These are phyloP conservation scores for Bovichtus variegatus DNA, from an alignment of 2,797 vertebrate species.

Conservation along the genomic window DNA sequence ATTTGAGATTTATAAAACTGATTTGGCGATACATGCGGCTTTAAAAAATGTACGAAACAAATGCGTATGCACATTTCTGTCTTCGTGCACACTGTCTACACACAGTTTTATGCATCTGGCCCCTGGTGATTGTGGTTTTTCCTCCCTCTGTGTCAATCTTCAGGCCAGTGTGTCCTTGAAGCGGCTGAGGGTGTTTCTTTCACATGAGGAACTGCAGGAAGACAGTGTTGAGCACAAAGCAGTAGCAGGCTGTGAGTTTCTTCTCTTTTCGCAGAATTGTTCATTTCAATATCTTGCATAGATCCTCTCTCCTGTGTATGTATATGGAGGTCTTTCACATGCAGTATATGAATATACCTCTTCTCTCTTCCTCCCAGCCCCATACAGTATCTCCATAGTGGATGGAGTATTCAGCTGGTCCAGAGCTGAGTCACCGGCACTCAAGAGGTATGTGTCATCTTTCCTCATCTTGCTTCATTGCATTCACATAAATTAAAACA, in stretches of 20 bases:
- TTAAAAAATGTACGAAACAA: too few species aligned
- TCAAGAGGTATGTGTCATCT: constrained; percentile 82
- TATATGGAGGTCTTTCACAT: not conserved
- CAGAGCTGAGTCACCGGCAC: constrained; percentile 85
- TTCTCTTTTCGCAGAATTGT: not conserved
- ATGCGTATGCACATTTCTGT: not conserved
- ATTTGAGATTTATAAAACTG: not conserved
- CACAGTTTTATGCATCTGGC: not conserved
- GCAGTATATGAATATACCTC: not conserved
- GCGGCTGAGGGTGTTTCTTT: constrained; percentile 93
- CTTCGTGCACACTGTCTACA: not conserved
- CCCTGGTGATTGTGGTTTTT: not conserved
- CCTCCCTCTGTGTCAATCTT: not conserved
- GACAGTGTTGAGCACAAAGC: constrained; percentile 86
- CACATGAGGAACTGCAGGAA: constrained; percentile 93
- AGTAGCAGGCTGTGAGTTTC: constrained; percentile 81
- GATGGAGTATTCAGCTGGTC: constrained; percentile 94
- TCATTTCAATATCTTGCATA: not conserved
- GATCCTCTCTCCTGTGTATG: not conserved
- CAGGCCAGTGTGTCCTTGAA: constrained; percentile 96
- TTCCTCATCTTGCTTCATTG: not conserved
- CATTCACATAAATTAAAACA: not conserved
- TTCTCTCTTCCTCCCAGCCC: constrained; percentile 72
- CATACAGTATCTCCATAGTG: constrained; percentile 86
- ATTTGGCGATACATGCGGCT: too few species aligned